Base-by-base conservation (phyloP, 2,797 vertebrate species). In the Potorous gilbertii region DNA sequence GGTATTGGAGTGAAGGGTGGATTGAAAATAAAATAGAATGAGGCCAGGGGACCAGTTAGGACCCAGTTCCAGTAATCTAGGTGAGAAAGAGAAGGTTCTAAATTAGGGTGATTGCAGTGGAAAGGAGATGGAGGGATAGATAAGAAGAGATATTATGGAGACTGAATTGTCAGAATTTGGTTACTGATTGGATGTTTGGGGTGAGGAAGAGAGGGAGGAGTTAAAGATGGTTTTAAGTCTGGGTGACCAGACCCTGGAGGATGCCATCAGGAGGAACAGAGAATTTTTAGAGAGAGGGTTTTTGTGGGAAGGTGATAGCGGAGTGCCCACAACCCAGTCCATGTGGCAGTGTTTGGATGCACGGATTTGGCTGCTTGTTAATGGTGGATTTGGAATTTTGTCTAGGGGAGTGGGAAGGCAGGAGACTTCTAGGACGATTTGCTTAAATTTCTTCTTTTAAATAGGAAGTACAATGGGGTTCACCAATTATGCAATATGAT, bases 401-500 rank as follows among this genome's bases (percentile, higher is more conserved):
- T 21, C n/a, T 28, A 12, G 52, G 52, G 11, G 55, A 56, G 1
- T 6, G 21, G 13, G 54, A 74, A 54, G 40, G 9, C 55, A 54
- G 0, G 21, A 0, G 28, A 54, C 0, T n/a, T 50, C 27, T 2
- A 40, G 56, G 28, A 89, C 54, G 62, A 40, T 31, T 56, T 8
- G n/a, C 50, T 0, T 0, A 34, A 94, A 74, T 93, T 81, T 54
- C 94, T 95, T 97, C 96, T 90, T 56, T 92, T 89, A 93, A 62
- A 95, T 90, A 66, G 95, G 92, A 93, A 94, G 55, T 14, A 2
- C 62, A 93, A 93, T 90, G 90, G 46, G 91, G 92, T 50, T 66
- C 94, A 91, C 93, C 92, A 93, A 93, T 97, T 97, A 91, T 28
- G 66, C 95, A 74, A 94, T 96, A 95, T 95, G 94, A 94, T 93